Conservation (phyloP, 2,113 vertebrate genomes). For the Macheiramphus alcinus region DNA sequence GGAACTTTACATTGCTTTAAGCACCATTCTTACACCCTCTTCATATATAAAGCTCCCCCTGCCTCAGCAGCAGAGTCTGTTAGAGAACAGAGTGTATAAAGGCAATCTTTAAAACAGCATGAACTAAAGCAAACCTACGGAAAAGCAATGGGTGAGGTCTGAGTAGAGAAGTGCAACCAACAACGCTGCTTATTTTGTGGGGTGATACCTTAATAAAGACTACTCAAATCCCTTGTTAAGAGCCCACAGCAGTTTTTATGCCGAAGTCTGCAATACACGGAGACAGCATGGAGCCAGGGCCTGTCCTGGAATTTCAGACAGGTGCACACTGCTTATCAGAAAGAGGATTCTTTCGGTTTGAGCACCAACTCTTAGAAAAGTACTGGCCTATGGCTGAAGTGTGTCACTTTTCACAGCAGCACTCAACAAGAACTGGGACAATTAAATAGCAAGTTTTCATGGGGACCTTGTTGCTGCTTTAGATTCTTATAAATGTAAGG, state of each 20-base stretch:
- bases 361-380: constrained; percentile 44
- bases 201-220: constrained; percentile 77
- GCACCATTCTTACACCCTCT: neutral
- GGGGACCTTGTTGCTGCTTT: constrained; percentile 88
- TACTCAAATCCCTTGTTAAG: neutral
- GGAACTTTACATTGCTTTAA: neutral
- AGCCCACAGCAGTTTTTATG: neutral
- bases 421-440: constrained; percentile 84
- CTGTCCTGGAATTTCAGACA: neutral
- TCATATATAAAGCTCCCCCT: neutral
- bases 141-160: neutral
- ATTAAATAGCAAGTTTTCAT: constrained; percentile 85
- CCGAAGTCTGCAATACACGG: constrained; percentile 1
- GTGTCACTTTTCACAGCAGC: constrained; percentile 85
- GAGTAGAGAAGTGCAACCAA: neutral
- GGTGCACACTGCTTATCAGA: constrained; percentile 9
- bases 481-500: constrained; percentile 79
- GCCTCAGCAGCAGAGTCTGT: neutral
- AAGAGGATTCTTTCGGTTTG: constrained; percentile 21
- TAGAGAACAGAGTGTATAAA: neutral
- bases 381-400: constrained; percentile 87
- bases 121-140: constrained; percentile 15
- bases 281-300: neutral
- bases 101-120: neutral
- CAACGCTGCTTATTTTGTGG: constrained; percentile 25